Base-by-base conservation (phyloP, 2,888 invertebrate species). In the Dioctria linearis region DNA sequence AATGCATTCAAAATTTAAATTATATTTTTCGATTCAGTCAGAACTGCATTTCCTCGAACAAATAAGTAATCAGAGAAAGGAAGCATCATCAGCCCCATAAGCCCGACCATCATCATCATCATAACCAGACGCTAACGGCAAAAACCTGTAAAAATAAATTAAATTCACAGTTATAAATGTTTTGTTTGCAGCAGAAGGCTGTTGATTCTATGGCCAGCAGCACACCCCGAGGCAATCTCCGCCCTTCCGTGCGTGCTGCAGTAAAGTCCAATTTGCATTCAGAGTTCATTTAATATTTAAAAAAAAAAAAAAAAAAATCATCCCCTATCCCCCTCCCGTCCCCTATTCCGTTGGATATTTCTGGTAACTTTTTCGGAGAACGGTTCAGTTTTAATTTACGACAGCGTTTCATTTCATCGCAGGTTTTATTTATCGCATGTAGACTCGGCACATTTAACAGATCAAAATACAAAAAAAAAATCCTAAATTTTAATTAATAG, bases 401-500 rank as follows among this genome's bases (percentile, higher is more conserved):
- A 43, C 46, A 42, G 65, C 65, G 11, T 65, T 65, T 65, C 42
- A 51, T 11, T 9, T 51, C 51, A 6, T 51, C 8, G 8, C 51
- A 6, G 51, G 8, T 51, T 6, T 51, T 51, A 51, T 51, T 51
- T 51, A 51, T 51, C 51, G 51, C 11, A 11, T 51, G 46, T 67
- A 46, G 25, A 49, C 46, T 13, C 46, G 37, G 67, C 43, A 37
- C 43, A 67, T 43, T 49, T 67, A 43, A 67, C 25, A 43, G 42
- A 42, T 66, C 40, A 11, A 42, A 66, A 67, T 49, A n/a, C 3
- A 25, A 49, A 9, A 67, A 49, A 40, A 25, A 25, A 2, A 43
- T 67, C 67, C 67, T 67, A 67, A 67, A 67, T 67, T 67, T 67
- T 67, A 67, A 67, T 67, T 67, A 37, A 67, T 25, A 9, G 37